These are phyloP conservation scores for Phrixothrix hirtus DNA, from an alignment of 2,888 invertebrate species.

Conservation along the genomic window DNA sequence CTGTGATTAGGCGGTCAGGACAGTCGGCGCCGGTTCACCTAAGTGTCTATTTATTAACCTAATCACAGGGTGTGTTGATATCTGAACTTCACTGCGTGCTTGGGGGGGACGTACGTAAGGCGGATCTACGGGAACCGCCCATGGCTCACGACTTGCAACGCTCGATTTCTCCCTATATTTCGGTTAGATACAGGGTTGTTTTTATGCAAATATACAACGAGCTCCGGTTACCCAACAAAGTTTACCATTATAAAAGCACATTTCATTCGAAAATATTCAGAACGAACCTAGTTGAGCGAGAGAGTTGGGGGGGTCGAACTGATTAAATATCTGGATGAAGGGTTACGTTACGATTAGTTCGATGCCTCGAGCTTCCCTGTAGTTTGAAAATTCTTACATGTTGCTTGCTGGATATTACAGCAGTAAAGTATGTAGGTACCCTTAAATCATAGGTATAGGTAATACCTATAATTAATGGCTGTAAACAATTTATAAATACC, in stretches of 20 bases:
- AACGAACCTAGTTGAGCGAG: constrained; percentile 10
- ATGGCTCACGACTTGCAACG: constrained; percentile 49
- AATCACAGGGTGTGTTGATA: constrained; percentile 53
- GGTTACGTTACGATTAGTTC: constrained; percentile 28
- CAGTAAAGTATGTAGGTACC: background rate
- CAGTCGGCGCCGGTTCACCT: constrained; percentile 50
- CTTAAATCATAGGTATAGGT: background rate
- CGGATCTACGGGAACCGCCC: constrained; percentile 48
- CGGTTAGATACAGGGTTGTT: constrained; percentile 25
- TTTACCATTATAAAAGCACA: background rate
- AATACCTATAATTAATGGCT: too few species aligned
- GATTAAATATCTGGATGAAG: constrained; percentile 34
- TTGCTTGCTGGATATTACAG: constrained; percentile 4
- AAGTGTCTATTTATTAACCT: constrained; percentile 56
- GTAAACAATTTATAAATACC: too few species aligned
- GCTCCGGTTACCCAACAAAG: background rate
- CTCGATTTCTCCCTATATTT: constrained; percentile 26
- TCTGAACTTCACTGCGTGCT: constrained; percentile 42
- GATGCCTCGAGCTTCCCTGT: constrained; percentile 18
- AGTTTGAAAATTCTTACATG: constrained; percentile 24
- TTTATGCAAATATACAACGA: constrained; percentile 27
- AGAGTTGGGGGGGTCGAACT: constrained; percentile 24
- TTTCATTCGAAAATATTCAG: constrained; percentile 10
- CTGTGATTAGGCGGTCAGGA: constrained; percentile 53
- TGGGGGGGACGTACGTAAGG: constrained; percentile 47